Base-by-base conservation (phyloP, 2,888 invertebrate species). In the Iselma pallidipennis region DNA sequence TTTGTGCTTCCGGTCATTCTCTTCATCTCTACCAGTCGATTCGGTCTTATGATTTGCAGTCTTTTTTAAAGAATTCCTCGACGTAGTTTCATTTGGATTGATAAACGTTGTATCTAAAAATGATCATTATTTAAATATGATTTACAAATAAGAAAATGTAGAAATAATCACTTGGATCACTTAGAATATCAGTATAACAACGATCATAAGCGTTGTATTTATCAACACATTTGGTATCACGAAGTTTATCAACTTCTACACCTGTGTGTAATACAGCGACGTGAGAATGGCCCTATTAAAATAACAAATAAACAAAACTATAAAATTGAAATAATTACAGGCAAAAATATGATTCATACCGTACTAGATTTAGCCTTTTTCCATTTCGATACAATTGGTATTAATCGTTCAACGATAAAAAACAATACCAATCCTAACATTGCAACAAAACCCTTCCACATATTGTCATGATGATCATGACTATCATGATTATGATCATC, bases 171-270 rank as follows among this genome's bases (percentile, higher is more conserved):
- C 78, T 73, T 58, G 76, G 74, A 65, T 76, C 76, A 49, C 73
- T 72, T 72, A 79, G 89, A 37, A 94, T 93, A 79, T 93, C 94
- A 70, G 92, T 92, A 68, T 94, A 94, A 74, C 93, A 93, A 77
- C 93, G 93, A 0, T 93, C 92, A 79, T 92, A 93, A 37, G 92
- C 92, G n/a, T 92, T 92, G 75, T 94, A 94, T 76, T 92, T 93
- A 72, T 94, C 92, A 80, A 93, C 94, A 78, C 94, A 94, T 19
- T 92, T 87, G 69, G 76, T 74, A 29, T 75, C 74, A 54, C 67
- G 70, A 28, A 69, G 60, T 37, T 68, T 67, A 45, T 70, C 70
- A 16, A 66, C 60, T 51, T 67, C 74, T 28, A 71, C 68, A 25
- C 72, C 63, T 54, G 74, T 74, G 52, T 91, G 88, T 80, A 92